Percentiles rank a stretch among this genome's conserved stretches.
Conservation (phyloP, 2,797 vertebrate genomes). For the Pseudomugil tenellus region DNA sequence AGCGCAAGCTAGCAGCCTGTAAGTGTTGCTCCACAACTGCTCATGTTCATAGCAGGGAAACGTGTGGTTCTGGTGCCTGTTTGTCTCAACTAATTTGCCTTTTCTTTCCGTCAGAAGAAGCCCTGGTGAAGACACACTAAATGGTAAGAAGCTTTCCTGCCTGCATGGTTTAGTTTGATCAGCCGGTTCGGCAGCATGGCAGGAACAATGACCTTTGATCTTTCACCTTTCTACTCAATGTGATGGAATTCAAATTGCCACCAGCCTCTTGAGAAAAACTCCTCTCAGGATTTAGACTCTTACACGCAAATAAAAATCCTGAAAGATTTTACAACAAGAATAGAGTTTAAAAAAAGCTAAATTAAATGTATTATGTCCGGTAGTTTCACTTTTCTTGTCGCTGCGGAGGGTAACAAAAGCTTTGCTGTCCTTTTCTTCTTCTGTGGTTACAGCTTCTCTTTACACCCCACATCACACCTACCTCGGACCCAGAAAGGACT, state of each 20-base stretch:
- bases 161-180: not conserved
- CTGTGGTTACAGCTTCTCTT: constrained; percentile 74
- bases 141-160: constrained; percentile 81
- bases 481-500: constrained; percentile 83
- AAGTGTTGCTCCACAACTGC: constrained; percentile 72
- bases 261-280: not conserved
- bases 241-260: not conserved
- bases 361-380: not conserved
- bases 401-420: no score
- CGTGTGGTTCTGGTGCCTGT: not conserved
- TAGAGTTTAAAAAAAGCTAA: not conserved
- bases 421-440: constrained; percentile 39
- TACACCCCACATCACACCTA: constrained; percentile 76
- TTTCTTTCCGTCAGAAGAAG: constrained; percentile 73
- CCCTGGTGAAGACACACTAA: constrained; percentile 87
- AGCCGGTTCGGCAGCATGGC: constrained; percentile 11
- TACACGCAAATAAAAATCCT: not conserved
- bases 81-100: not conserved
- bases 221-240: not conserved
- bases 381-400: no score
- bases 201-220: constrained; percentile 10
- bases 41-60: not conserved
- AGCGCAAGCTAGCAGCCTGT: constrained; percentile 88
- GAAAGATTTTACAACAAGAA: not conserved
- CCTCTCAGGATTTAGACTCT: no score